Conservation (phyloP, 2,797 vertebrate genomes). For the Bovichtus diacanthus region DNA sequence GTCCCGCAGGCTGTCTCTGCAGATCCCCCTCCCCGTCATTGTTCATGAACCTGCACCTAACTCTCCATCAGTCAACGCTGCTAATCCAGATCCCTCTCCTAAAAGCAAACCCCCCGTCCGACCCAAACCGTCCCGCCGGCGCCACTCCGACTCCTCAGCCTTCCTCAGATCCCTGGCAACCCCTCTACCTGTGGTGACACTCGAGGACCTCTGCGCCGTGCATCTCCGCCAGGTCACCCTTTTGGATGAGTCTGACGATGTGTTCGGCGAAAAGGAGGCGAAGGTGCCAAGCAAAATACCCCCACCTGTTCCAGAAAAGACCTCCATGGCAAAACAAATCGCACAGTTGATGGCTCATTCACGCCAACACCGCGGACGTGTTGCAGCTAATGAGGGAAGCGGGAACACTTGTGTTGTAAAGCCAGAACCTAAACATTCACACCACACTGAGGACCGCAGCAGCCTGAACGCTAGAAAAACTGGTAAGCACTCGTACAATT, state of each 20-base stretch:
- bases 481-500: conserved; percentile 5
- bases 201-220: conserved; percentile 87
- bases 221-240: conserved; percentile 83
- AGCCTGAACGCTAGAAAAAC: neutral
- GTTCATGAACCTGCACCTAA: conserved; percentile 12
- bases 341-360: conserved; percentile 78
- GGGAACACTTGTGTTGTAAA: conserved; percentile 75
- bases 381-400: conserved; percentile 21
- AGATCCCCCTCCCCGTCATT: conserved; percentile 72
- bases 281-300: conserved; percentile 58
- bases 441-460: conserved; percentile 15
- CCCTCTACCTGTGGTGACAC: conserved; percentile 86
- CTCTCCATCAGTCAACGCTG: conserved; percentile 18
- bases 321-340: conserved; percentile 77
- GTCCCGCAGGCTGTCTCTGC: conserved; percentile 89
- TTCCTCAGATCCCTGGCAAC: conserved; percentile 74
- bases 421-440: conserved; percentile 70
- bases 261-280: conserved; percentile 46
- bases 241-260: conserved; percentile 61
- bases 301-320: conserved; percentile 91
- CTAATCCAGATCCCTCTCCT: conserved; percentile 54
- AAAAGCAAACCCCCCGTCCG: conserved; percentile 44
- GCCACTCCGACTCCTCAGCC: conserved; percentile 90
- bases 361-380: conserved; percentile 20
- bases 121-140: conserved; percentile 79